Percentiles rank a stretch among this genome's conserved stretches.
Conservation (phyloP, 2,113 vertebrate species). For the western clawed frog (Xenopus tropicalis) region UCB_Xtro_10.0 CM004447.2:4174501-4175000, state of each 20-base stretch:
- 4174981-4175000: too few species aligned
- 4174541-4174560: too few species aligned
- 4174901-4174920: not conserved
- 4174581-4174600: not conserved
- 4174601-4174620: not conserved
- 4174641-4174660: not conserved
- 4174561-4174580: not conserved
- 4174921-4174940: slow-evolving; percentile 16
- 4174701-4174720: slow-evolving; percentile 64
- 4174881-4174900: not conserved
- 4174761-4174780: slow-evolving; percentile 57
- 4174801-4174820: slow-evolving; percentile 69
- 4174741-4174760: slow-evolving; percentile 55
- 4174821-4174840: slow-evolving; percentile 53
- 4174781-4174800: slow-evolving; percentile 64
- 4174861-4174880: not conserved
- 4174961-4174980: too few species aligned
- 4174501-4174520: too few species aligned
- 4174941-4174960: not conserved
- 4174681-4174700: slow-evolving; percentile 49
- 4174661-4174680: not conserved
- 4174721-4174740: slow-evolving; percentile 64
- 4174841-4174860: slow-evolving; percentile 38
- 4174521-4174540: too few species aligned
- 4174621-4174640: not conserved